Conservation (phyloP, 2,888 invertebrate species). For the Hemistola chrysoprasaria region DNA sequence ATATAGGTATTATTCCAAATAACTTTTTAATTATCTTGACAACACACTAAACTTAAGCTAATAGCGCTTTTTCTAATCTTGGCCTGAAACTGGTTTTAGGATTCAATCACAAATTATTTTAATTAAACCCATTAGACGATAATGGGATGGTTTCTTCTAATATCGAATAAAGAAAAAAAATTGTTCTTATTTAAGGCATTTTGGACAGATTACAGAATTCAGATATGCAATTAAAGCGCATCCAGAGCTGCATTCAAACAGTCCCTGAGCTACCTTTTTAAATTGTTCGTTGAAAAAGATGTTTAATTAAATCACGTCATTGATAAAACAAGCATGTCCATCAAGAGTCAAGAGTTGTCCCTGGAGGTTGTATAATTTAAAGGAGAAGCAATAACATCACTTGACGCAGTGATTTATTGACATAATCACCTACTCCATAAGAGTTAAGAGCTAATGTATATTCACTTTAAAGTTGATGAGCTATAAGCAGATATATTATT, state of each 20-base stretch:
- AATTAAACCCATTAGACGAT: too few species aligned
- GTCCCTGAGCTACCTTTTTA: too few species aligned
- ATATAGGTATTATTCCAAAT: too few species aligned
- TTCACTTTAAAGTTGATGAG: constrained; percentile 9
- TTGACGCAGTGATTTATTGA: constrained; percentile 9
- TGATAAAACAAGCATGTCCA: constrained; percentile 10
- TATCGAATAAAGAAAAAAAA: too few species aligned
- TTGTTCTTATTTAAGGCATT: too few species aligned
- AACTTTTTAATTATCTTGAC: too few species aligned
- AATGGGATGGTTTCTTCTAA: too few species aligned
- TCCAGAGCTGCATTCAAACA: neutral
- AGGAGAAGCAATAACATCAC: constrained; percentile 7
- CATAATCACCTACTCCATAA: constrained; percentile 4
- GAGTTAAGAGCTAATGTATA: constrained; percentile 7
- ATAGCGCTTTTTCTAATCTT: too few species aligned
- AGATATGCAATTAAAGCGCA: neutral
- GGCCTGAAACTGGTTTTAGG: neutral
- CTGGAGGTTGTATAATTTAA: constrained; percentile 8
- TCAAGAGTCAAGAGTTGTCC: constrained; percentile 10
- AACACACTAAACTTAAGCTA: too few species aligned
- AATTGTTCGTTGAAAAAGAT: constrained; percentile 7
- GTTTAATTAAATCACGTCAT: constrained; percentile 11
- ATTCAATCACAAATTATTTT: neutral
- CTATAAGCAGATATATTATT: too few species aligned
- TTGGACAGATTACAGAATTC: neutral